phyloP scores from a whole-genome alignment of 1,140 invertebrate genomes.

The Drosophila simulans region DNA sequence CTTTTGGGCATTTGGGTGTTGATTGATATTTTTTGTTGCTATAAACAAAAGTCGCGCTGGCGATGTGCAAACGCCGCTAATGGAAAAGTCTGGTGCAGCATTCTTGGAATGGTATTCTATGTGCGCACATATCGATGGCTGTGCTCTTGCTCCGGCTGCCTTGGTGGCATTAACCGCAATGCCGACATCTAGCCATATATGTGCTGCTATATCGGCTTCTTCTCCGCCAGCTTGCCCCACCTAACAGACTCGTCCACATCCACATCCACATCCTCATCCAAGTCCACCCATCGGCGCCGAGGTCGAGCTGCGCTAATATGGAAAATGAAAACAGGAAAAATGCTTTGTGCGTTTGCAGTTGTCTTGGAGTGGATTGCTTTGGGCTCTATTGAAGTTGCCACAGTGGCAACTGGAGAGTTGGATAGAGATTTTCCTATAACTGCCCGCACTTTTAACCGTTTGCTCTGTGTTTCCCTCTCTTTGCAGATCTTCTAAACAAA shows the following conservation, averaged over 20 bases:
- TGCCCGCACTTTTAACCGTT: conserved; percentile 40
- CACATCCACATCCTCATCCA: no score
- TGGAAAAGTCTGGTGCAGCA: conserved; percentile 79
- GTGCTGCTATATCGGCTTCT: conserved; percentile 37
- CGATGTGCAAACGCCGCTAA: conserved; percentile 51
- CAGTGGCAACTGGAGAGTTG: conserved; percentile 22
- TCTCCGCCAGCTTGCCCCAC: conserved; percentile 34
- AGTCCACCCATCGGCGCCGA: conserved; percentile 43
- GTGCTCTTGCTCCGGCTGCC: conserved; percentile 48
- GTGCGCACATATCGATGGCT: conserved; percentile 39
- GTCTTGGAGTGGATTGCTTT: conserved; percentile 41
- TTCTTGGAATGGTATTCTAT: conserved; percentile 60
- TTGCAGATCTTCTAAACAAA: conserved; percentile 75
- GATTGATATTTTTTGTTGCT: conserved; percentile 71
- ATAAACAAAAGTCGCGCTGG: conserved; percentile 65
- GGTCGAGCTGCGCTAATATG: conserved; percentile 76
- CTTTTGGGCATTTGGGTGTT: conserved; percentile 79
- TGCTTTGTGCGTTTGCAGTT: conserved; percentile 51
- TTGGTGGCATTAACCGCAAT: conserved; percentile 77
- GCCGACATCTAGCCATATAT: conserved; percentile 62
- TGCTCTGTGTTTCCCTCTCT: conserved; percentile 52
- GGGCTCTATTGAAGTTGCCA: conserved; percentile 32
- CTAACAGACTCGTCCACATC: conserved; percentile 12
- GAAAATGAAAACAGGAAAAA: conserved; percentile 83
- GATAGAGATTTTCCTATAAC: conserved; percentile 24